phyloP scores from a whole-genome alignment of 2,113 vertebrate species.

The Phocoena sinus region DNA sequence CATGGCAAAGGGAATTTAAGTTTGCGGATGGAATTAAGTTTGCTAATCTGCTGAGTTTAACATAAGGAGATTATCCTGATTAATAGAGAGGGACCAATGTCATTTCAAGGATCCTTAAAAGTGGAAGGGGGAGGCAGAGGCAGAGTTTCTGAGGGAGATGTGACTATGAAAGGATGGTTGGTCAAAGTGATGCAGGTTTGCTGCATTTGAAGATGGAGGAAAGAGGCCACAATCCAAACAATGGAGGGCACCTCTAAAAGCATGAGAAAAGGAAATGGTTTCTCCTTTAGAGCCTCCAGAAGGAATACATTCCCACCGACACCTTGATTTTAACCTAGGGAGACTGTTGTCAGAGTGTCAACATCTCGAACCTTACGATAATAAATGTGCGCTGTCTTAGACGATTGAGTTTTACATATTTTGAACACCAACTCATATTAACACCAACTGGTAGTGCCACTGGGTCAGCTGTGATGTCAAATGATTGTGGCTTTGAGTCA shows the following conservation, averaged over 20 bases:
- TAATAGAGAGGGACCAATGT: accelerated
- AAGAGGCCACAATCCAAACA: background rate
- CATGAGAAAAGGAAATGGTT: background rate
- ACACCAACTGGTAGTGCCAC: no score
- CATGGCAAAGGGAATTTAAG: background rate
- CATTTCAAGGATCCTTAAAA: background rate
- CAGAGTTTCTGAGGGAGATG: background rate
- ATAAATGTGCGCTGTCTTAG: background rate
- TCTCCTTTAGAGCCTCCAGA: background rate
- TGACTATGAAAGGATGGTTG: background rate
- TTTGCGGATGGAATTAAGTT: background rate
- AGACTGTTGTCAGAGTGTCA: background rate
- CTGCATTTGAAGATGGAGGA: background rate
- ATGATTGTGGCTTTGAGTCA: background rate
- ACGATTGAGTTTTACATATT: background rate
- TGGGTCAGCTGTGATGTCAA: background rate
- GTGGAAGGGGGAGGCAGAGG: background rate
- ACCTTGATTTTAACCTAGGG: background rate
- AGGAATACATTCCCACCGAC: accelerated
- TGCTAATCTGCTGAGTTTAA: background rate
- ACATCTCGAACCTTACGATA: background rate
- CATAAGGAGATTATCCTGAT: background rate
- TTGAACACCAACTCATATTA: background rate
- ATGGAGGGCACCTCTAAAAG: background rate
- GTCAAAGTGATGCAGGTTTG: no score